Evolutionary conservation across 1,140 invertebrate genomes (phyloP), one percentile per base, ranked within the genome.

Genomic region (Drosophila dunni): DNA sequence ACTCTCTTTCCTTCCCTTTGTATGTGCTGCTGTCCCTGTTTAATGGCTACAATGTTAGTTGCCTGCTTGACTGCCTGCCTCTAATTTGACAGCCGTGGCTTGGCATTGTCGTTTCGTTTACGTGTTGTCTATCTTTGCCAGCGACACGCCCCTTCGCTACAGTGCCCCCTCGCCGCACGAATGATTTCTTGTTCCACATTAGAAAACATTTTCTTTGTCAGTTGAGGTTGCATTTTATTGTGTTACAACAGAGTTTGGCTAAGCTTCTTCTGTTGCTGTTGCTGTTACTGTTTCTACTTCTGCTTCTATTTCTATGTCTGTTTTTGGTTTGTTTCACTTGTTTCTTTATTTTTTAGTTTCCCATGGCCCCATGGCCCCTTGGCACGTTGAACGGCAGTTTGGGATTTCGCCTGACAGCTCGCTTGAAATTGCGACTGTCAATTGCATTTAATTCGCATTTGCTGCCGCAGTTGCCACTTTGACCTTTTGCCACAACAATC

Each of bases 381-480:
- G 44, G 34, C 51, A 46, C 57, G 36, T 48, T 63, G 65, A 70
- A 69, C 76, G 78, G 75, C 58, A 78, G 64, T 81, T 73, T 78
- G 85, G 84, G 84, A 89, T 89, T 89, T 84, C 70, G 80, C 42
- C 65, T 89, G 84, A 89, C 84, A 89, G 84, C 75, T 77, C 79
- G 84, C 72, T 89, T 75, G 81, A 89, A 89, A 89, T 89, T 89
- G 85, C 84, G 79, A 89, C 84, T 89, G 84, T 89, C 84, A 89
- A 89, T 89, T 89, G 84, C 84, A 89, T 89, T 89, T 89, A 89
- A 84, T 89, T 84, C 78, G 82, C 72, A 61, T 78, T 50, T 33
- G 48, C 48, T 79, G 58, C 45, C 33, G 44, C 45, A 82, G 48
- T 44, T 88, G 51, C 70, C 70, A 74, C 73, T 80, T 78, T 84